Percentiles rank a stretch among this genome's conserved stretches.
These are phyloP conservation scores for Nebria ingens DNA, from an alignment of 1,140 invertebrate species.

Conservation along the genomic window DNA sequence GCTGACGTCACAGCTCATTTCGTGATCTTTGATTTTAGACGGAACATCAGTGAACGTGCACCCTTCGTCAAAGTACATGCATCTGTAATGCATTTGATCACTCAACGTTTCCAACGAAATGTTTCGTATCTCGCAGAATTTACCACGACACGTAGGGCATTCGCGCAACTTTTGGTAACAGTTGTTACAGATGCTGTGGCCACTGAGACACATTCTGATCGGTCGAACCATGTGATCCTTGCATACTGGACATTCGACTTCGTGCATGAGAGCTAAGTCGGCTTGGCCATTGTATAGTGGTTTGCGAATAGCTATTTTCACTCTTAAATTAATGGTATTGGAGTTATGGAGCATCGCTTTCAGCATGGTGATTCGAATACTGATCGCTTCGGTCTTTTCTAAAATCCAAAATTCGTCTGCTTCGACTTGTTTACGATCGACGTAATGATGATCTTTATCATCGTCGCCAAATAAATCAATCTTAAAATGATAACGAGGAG, in stretches of 20 bases:
- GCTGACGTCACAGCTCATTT: background rate
- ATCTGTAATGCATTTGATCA: background rate
- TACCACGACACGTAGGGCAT: constrained; percentile 65
- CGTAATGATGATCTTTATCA: background rate
- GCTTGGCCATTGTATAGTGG: background rate
- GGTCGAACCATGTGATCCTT: constrained; percentile 65
- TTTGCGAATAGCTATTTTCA: background rate
- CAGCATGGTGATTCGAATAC: background rate
- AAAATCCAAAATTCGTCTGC: background rate
- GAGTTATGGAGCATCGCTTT: background rate
- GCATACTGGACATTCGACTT: constrained; percentile 65
- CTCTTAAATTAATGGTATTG: background rate
- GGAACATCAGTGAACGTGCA: background rate
- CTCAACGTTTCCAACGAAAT: constrained; percentile 50
- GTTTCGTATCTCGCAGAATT: constrained; percentile 59
- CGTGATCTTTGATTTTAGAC: background rate
- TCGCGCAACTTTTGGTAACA: constrained; percentile 55
- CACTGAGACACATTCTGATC: constrained; percentile 60
- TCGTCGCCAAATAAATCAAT: background rate
- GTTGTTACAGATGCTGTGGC: constrained; percentile 62
- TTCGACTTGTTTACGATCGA: constrained; percentile 1
- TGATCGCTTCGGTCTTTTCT: background rate
- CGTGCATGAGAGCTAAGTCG: constrained; percentile 10
- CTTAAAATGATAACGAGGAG: background rate
- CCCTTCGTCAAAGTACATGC: background rate